These are phyloP conservation scores for Acanthosepion esculentum DNA, from an alignment of 2,888 invertebrate species.

Conservation along the genomic window DNA sequence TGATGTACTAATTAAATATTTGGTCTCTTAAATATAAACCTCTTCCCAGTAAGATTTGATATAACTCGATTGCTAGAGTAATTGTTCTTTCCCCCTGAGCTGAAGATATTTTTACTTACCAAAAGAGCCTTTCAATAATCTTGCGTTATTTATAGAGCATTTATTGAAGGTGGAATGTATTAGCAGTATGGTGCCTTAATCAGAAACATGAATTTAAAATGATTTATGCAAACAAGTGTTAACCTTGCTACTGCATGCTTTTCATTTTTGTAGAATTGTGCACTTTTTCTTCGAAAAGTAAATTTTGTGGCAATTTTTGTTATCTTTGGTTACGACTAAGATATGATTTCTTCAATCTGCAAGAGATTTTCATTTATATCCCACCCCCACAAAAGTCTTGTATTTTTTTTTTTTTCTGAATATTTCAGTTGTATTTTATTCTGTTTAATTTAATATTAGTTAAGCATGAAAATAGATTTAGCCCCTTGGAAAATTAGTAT, in stretches of 20 bases:
- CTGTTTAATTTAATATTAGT: no score
- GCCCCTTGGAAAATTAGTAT: not conserved
- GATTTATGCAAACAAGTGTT: not conserved
- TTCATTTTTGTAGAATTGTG: not conserved
- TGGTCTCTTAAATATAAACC: not conserved
- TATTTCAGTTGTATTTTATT: not conserved
- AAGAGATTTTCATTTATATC: not conserved
- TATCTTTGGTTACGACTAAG: not conserved
- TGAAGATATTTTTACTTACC: not conserved
- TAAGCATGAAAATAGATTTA: not conserved
- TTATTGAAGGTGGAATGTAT: not conserved
- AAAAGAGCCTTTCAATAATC: conserved; percentile 9
- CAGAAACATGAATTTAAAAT: not conserved
- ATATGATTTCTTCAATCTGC: not conserved
- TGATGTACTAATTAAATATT: not conserved
- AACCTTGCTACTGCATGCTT: not conserved
- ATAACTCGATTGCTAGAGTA: not conserved
- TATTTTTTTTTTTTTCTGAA: not conserved
- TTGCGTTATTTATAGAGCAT: not conserved
- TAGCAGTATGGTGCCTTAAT: conserved; percentile 17
- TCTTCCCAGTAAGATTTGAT: not conserved
- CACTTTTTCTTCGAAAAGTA: not conserved
- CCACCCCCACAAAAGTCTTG: not conserved
- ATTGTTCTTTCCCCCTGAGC: not conserved
- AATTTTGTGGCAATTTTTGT: not conserved